phyloP scores from a whole-genome alignment of 2,888 invertebrate species.

The Chaitophorus viminalis region DNA sequence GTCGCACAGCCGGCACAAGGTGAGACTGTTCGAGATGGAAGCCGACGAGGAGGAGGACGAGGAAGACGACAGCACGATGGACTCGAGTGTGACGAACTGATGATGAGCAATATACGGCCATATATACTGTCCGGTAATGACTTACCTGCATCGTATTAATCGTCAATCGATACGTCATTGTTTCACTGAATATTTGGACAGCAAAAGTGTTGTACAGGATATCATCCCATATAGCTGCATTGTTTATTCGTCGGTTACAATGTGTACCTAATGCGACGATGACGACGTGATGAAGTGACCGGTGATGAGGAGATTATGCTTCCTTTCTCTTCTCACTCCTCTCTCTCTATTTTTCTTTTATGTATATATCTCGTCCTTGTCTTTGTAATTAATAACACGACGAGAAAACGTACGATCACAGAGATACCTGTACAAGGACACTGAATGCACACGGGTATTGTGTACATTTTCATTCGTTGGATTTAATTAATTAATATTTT shows the following conservation, averaged over 20 bases:
- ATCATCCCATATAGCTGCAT: no score
- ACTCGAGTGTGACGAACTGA: conserved; percentile 43
- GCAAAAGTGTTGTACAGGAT: no score
- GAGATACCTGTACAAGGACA: neutral
- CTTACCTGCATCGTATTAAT: no score
- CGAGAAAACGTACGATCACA: neutral
- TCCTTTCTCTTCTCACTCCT: neutral
- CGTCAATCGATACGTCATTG: neutral
- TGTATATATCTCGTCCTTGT: conserved; percentile 2
- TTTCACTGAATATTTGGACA: neutral
- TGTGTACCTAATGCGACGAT: neutral
- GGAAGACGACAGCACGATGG: conserved; percentile 67
- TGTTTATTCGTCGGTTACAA: no score
- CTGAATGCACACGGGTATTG: no score
- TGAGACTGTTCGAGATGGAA: conserved; percentile 91
- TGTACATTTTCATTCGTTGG: neutral
- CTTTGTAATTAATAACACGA: neutral
- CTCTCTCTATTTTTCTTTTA: no score
- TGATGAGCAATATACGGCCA: no score
- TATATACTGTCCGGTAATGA: no score
- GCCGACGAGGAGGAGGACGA: conserved; percentile 91
- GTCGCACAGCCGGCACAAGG: conserved; percentile 81
- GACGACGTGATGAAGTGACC: neutral
- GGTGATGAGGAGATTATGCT: neutral
- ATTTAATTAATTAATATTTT: neutral